Evolutionary conservation across 2,113 vertebrate genomes (phyloP).

Genomic region (Hydropotes inermis): DNA sequence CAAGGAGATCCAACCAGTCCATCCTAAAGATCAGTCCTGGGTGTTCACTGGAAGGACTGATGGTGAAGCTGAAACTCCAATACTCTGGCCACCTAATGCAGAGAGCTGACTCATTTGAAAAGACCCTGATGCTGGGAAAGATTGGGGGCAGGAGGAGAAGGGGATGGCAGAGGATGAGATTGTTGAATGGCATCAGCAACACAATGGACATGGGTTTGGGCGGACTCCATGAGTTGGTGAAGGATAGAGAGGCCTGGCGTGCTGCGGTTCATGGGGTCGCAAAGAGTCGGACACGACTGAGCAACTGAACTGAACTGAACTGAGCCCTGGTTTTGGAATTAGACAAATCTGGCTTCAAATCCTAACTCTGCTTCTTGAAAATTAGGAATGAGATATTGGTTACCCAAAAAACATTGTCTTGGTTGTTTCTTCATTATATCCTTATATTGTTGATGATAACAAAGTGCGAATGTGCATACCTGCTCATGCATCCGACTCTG

Average conservation of each 20-base stretch:
- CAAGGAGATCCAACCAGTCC: too few relatives aligned
- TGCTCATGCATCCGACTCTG: neutral
- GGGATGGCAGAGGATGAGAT: neutral
- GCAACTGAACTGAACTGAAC: neutral
- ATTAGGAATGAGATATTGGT: neutral
- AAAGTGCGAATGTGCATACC: neutral
- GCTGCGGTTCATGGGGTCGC: accelerated
- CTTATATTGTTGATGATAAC: neutral
- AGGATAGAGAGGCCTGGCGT: neutral
- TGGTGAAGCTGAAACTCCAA: neutral
- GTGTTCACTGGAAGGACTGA: neutral
- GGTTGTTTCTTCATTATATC: neutral
- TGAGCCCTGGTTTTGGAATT: neutral
- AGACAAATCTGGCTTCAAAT: neutral
- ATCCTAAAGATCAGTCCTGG: neutral
- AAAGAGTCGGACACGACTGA: neutral
- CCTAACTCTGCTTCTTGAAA: neutral
- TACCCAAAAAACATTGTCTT: neutral
- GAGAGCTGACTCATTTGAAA: neutral
- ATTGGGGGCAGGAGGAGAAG: neutral
- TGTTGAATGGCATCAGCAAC: neutral
- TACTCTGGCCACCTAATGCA: accelerated
- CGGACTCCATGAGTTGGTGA: neutral
- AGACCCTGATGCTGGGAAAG: neutral
- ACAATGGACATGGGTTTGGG: neutral